Conservation (phyloP, 1,140 invertebrate species). For the Apis dorsata region DNA sequence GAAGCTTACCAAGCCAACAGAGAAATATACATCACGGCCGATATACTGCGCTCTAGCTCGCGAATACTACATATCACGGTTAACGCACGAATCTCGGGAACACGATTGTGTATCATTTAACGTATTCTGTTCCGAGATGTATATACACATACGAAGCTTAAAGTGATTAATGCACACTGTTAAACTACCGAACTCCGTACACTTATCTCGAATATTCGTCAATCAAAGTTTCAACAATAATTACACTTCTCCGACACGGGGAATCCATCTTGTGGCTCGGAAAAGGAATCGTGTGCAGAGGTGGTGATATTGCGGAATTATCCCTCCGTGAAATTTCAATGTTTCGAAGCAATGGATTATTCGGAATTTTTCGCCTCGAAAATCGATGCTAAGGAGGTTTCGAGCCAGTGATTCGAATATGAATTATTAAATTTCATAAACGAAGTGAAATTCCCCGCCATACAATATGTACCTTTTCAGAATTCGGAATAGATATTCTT, state of each 20-base stretch:
- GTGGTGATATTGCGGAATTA: too few species aligned
- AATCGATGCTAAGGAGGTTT: too few species aligned
- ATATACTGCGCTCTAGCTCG: neutral
- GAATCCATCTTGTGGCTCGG: neutral
- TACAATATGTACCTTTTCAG: too few species aligned
- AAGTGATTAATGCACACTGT: neutral
- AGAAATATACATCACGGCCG: constrained; percentile 19
- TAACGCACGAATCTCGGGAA: constrained; percentile 5
- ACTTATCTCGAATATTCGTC: neutral
- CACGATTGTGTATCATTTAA: constrained; percentile 18
- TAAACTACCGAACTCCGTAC: neutral
- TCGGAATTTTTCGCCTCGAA: too few species aligned
- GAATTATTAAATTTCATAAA: too few species aligned
- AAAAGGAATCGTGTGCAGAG: too few species aligned
- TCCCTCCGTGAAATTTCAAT: too few species aligned
- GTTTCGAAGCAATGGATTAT: too few species aligned
- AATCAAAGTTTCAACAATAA: neutral
- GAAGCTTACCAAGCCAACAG: neutral
- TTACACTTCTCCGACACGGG: neutral
- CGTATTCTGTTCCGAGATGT: neutral
- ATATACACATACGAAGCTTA: neutral
- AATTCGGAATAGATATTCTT: too few species aligned
- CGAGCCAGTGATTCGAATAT: too few species aligned
- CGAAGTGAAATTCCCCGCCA: too few species aligned
- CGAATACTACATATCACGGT: constrained; percentile 11